Conservation (phyloP, 2,888 invertebrate genomes). For the Apodemia duryi region DNA sequence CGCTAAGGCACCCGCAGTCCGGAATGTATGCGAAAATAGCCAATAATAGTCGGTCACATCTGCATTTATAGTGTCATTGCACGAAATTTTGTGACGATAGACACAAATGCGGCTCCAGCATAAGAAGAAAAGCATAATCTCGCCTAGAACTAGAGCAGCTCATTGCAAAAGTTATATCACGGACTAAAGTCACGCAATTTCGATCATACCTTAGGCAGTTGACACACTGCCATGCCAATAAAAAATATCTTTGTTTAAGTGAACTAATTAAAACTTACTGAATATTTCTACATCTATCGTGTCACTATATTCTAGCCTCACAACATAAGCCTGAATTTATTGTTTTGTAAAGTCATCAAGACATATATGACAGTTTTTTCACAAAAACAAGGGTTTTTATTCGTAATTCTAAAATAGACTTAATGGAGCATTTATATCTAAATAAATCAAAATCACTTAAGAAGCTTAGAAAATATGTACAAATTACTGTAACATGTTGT, state of each 20-base stretch:
- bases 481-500: constrained; percentile 61
- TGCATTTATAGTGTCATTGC: too few species aligned
- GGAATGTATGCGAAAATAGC: too few species aligned
- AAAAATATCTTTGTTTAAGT: background rate
- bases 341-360: background rate
- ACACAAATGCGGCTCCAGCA: too few species aligned
- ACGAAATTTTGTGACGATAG: too few species aligned
- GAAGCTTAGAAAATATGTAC: constrained; percentile 68
- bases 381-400: background rate
- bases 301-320: background rate
- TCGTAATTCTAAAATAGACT: background rate
- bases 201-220: too few species aligned
- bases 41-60: too few species aligned
- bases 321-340: background rate
- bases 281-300: background rate
- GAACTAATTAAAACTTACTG: background rate
- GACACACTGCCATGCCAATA: too few species aligned
- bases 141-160: too few species aligned
- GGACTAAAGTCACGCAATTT: too few species aligned
- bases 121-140: too few species aligned
- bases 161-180: too few species aligned
- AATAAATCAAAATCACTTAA: constrained; percentile 37
- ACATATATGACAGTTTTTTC: background rate
- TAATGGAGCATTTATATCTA: constrained; percentile 15
- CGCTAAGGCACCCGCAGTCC: too few species aligned